Percentiles rank a stretch among this genome's conserved stretches.
These are phyloP conservation scores for Odontocolon sp. DNA, from an alignment of 2,888 invertebrate species.

Conservation along the genomic window DNA sequence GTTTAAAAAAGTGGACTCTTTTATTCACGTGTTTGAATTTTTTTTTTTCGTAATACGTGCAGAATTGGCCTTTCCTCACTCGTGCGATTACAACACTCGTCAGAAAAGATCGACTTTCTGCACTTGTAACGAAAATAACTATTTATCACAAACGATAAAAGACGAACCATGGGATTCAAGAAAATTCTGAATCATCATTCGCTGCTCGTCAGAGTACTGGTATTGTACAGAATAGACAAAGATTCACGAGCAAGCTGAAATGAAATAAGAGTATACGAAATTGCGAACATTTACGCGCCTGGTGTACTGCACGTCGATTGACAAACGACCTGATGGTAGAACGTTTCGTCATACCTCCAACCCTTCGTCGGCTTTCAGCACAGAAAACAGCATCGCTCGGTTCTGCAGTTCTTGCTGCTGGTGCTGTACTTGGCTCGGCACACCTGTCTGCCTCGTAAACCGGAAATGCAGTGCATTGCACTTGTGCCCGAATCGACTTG, in stretches of 20 bases:
- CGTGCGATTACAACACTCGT: too few species aligned
- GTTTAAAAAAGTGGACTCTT: too few species aligned
- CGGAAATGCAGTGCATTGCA: conserved; percentile 20
- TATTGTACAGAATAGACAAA: too few species aligned
- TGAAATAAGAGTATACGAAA: conserved; percentile 2
- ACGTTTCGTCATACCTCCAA: neutral
- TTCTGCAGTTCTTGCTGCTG: conserved; percentile 2
- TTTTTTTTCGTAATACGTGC: too few species aligned
- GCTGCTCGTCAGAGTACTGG: neutral
- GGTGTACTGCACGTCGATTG: neutral
- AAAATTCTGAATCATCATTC: neutral
- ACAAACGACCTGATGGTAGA: neutral
- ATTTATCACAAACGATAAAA: too few species aligned
- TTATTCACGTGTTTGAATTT: too few species aligned
- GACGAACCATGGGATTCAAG: too few species aligned
- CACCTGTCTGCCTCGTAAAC: conserved; percentile 45
- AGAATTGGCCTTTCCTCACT: too few species aligned
- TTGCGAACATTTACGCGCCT: neutral
- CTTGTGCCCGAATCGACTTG: conserved; percentile 11
- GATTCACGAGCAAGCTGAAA: neutral
- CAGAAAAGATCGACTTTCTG: too few species aligned
- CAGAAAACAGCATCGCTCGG: neutral
- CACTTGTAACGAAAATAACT: too few species aligned
- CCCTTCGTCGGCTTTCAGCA: neutral
- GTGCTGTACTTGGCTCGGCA: conserved; percentile 10